A percentile compares a stretch with the other conserved stretches of the same genome.
Conservation (phyloP, 2,888 invertebrate species). For the Acrocyrtus sp. region DNA sequence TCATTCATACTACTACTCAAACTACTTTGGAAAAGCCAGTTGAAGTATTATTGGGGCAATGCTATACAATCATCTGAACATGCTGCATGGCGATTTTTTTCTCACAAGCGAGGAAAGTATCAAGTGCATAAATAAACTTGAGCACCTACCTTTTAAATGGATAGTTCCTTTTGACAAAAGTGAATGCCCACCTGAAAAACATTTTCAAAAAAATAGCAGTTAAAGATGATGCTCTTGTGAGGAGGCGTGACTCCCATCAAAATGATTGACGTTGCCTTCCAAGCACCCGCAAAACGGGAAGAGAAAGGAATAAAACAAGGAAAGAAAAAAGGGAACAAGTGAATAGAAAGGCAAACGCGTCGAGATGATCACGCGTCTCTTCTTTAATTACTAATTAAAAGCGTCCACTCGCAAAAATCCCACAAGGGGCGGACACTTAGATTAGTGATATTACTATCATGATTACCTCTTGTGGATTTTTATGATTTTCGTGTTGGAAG, state of each 20-base stretch:
- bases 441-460: constrained; percentile 35
- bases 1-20: too few species aligned
- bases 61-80: too few species aligned
- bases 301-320: too few species aligned
- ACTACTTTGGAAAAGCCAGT: too few species aligned
- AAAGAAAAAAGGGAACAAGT: too few species aligned
- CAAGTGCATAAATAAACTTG: too few species aligned
- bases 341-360: background rate
- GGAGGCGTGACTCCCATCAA: constrained; percentile 40
- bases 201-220: constrained; percentile 47
- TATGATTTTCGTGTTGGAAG: constrained; percentile 34
- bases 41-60: constrained; percentile 11
- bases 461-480: constrained; percentile 39
- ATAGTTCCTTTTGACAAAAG: constrained; percentile 78
- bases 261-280: constrained; percentile 44
- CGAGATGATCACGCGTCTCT: constrained; percentile 44
- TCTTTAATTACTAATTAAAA: constrained; percentile 51
- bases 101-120: too few species aligned
- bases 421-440: constrained; percentile 50
- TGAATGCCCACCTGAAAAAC: constrained; percentile 77
- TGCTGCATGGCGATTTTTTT: background rate
- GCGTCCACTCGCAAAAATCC: constrained; percentile 38
- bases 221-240: constrained; percentile 20
- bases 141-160: constrained; percentile 74
- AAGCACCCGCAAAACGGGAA: too few species aligned